Evolutionary conservation across 2,797 vertebrate genomes (phyloP).

Genomic region (Thunnus albacares): DNA sequence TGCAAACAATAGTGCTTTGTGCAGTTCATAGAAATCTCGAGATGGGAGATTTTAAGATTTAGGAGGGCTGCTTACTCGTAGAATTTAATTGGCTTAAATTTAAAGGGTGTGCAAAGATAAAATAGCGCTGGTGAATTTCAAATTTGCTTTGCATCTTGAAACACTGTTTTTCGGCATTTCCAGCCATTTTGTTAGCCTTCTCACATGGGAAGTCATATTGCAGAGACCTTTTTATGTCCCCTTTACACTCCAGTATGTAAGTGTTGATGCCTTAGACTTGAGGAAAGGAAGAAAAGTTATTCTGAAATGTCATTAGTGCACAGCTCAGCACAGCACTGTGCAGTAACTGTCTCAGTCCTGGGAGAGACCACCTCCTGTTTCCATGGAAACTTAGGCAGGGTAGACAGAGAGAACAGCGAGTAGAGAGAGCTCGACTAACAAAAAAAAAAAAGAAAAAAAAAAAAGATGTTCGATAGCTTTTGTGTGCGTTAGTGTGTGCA

Average conservation of each 20-base stretch:
- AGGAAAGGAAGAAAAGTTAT: slow-evolving; percentile 75
- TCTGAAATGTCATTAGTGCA: slow-evolving; percentile 83
- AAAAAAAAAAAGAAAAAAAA: slow-evolving; percentile 48
- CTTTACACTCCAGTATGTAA: slow-evolving; percentile 46
- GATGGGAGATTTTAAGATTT: slow-evolving; percentile 27
- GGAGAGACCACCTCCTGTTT: slow-evolving; percentile 85
- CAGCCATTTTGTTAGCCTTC: slow-evolving; percentile 23
- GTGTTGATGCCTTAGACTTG: slow-evolving; percentile 65
- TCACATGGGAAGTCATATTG: slow-evolving; percentile 34
- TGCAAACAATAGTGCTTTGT: slow-evolving; percentile 53
- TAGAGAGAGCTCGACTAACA: slow-evolving; percentile 59
- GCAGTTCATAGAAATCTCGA: slow-evolving; percentile 26
- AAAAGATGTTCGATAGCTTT: slow-evolving; percentile 59
- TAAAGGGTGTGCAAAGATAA: slow-evolving; percentile 16
- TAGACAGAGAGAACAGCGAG: slow-evolving; percentile 71
- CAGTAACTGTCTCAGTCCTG: slow-evolving; percentile 79
- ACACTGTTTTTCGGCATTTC: not conserved
- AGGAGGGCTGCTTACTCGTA: slow-evolving; percentile 7
- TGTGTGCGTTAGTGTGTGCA: not conserved
- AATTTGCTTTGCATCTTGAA: slow-evolving; percentile 14
- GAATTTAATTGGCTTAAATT: slow-evolving; percentile 32
- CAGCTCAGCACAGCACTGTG: slow-evolving; percentile 77
- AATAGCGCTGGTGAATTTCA: slow-evolving; percentile 4
- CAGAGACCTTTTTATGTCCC: slow-evolving; percentile 39
- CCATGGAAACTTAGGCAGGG: slow-evolving; percentile 87